A percentile compares a stretch with the other conserved stretches of the same genome.
Conservation (phyloP, 2,888 invertebrate genomes). For the Dione vanillae region DNA sequence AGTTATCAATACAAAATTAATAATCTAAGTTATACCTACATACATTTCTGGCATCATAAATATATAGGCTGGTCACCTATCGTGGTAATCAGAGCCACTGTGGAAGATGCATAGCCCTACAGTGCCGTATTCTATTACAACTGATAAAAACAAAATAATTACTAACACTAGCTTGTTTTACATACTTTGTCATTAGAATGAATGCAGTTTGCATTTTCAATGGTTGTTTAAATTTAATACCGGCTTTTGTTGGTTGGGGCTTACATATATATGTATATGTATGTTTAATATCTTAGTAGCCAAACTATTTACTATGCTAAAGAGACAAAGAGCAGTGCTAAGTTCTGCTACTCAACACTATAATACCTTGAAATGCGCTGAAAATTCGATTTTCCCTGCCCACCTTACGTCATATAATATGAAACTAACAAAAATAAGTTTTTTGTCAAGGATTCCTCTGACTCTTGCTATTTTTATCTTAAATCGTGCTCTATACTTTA, state of each 20-base stretch:
- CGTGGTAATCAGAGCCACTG: conserved; percentile 37
- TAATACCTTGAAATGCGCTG: no score
- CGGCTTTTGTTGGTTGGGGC: not conserved
- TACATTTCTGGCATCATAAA: conserved; percentile 13
- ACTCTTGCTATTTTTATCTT: no score
- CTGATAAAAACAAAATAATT: conserved; percentile 37
- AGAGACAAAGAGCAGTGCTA: no score
- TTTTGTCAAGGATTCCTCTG: no score
- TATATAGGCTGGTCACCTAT: conserved; percentile 25
- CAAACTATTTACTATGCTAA: no score
- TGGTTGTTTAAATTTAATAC: not conserved
- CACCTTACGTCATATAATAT: no score
- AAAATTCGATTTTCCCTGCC: no score
- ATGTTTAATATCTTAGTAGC: not conserved
- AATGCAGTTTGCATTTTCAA: conserved; percentile 18
- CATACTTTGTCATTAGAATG: conserved; percentile 30
- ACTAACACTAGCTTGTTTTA: conserved; percentile 23
- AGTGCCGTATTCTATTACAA: conserved; percentile 33
- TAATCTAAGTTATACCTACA: conserved; percentile 17
- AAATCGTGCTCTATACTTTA: no score
- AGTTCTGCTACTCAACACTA: no score
- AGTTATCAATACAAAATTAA: conserved; percentile 26
- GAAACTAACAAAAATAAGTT: no score
- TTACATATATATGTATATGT: no score
- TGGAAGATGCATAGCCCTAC: conserved; percentile 32